Evolutionary conservation across 2,888 invertebrate species (phyloP), one percentile per base, ranked within the genome.

Genomic region (Cinara cedri): DNA sequence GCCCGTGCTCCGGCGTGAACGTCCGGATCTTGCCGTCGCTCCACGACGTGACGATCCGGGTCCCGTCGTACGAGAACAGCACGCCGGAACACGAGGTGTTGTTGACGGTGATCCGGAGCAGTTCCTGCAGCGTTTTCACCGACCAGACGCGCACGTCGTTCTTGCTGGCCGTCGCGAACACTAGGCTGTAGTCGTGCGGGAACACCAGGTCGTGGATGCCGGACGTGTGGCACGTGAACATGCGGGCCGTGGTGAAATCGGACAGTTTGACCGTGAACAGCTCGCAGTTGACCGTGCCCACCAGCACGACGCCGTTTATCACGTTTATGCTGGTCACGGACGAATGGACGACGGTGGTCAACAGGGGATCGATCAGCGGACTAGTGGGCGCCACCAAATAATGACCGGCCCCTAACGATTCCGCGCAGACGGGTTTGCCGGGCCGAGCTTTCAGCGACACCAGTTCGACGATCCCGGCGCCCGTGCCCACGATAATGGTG

Each of bases 81-180:
- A 96, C 87, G 62, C 91, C 89, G 13, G 93, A 91, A 85, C 96
- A 96, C 4, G 90, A 90, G 85, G 95, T 94, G 87, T 97, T 97
- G 19, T 92, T 91, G 24, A 96, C 93, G 82, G 90, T 89, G 82
- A 96, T 92, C 54, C 97, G 89, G 24, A 96, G 88, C 82, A 96
- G 86, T 87, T 97, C 97, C 84, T 91, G 91, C 84, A 91, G 90
- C 0, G 91, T 90, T 57, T 87, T 87, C 72, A 91, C 87, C 83
- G 92, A 91, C 97, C 97, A 97, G 81, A 97, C 90, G 80, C 97
- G 89, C 71, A 97, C 91, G 83, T 93, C 93, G 84, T 95, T 91
- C 84, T 91, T 89, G 80, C 95, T 93, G 51, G 92, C 93, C 0
- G 96, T 95, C 55, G 95, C 94, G 86, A 97, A 95, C 80, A 96